Conservation (phyloP, 2,888 invertebrate species). For the Cremastobaeus sp. region DNA sequence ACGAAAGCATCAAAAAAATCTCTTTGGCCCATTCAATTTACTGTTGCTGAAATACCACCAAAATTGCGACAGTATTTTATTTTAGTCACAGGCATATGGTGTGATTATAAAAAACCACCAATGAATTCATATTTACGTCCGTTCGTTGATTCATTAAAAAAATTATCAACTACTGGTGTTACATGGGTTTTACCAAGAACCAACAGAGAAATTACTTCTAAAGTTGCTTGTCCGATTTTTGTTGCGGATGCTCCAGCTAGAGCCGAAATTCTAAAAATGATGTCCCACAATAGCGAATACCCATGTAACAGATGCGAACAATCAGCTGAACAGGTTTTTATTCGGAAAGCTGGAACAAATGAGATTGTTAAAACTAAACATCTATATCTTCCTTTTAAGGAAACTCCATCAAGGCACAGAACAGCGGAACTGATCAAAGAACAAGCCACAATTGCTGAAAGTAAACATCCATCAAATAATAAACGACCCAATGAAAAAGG, state of each 20-base stretch:
- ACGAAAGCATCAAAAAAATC: slow-evolving; percentile 5
- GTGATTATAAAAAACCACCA: background rate
- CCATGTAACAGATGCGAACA: slow-evolving; percentile 11
- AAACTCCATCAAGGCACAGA: background rate
- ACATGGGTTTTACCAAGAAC: slow-evolving; percentile 1
- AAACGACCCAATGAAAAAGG: slow-evolving; percentile 7
- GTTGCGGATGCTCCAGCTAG: slow-evolving; percentile 12
- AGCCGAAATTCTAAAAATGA: background rate
- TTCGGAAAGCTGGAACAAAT: background rate
- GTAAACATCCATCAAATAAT: background rate
- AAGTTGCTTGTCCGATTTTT: background rate
- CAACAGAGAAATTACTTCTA: background rate
- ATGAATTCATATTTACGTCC: slow-evolving; percentile 5
- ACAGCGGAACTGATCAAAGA: background rate
- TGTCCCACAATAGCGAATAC: background rate
- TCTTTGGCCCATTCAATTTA: slow-evolving; percentile 19
- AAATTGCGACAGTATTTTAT: slow-evolving; percentile 2
- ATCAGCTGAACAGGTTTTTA: background rate
- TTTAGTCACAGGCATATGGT: background rate
- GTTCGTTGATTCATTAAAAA: slow-evolving; percentile 5
- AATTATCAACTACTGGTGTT: background rate
- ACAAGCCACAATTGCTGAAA: background rate
- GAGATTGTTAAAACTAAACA: background rate
- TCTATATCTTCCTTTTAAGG: slow-evolving; percentile 8
- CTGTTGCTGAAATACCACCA: slow-evolving; percentile 4